Conservation (phyloP, 2,797 vertebrate genomes). For the Enteromius treurensis region DNA sequence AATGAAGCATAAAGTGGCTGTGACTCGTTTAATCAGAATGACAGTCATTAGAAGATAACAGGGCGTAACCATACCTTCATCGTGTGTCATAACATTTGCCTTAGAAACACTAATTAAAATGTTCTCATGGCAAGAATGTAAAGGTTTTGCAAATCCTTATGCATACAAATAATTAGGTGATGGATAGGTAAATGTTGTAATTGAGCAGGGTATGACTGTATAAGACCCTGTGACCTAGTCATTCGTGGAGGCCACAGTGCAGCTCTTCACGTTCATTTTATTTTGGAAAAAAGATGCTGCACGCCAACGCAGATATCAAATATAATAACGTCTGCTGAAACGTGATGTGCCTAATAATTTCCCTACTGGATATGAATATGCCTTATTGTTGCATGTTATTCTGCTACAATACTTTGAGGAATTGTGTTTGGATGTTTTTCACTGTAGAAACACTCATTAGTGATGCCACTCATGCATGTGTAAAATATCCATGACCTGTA, state of each 20-base stretch:
- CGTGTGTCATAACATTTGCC: slow-evolving; percentile 37
- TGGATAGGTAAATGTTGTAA: neutral
- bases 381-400: neutral
- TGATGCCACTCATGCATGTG: neutral
- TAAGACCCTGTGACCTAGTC: neutral
- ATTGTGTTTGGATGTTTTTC: slow-evolving; percentile 8
- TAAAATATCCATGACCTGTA: slow-evolving; percentile 12
- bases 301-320: neutral
- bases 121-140: slow-evolving; percentile 29
- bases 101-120: slow-evolving; percentile 48
- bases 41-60: slow-evolving; percentile 33
- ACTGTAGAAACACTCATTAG: neutral
- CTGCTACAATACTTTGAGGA: neutral
- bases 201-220: neutral
- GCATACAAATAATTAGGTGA: neutral
- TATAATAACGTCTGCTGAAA: neutral
- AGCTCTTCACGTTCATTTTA: neutral
- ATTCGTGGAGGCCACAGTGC: neutral
- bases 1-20: slow-evolving; percentile 24
- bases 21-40: slow-evolving; percentile 44
- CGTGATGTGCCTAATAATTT: neutral
- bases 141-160: neutral
- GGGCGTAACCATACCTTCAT: slow-evolving; percentile 47
- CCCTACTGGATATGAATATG: neutral
- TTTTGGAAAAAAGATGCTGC: neutral